phyloP scores from a whole-genome alignment of 2,888 invertebrate species.

The Orthosia incerta region DNA sequence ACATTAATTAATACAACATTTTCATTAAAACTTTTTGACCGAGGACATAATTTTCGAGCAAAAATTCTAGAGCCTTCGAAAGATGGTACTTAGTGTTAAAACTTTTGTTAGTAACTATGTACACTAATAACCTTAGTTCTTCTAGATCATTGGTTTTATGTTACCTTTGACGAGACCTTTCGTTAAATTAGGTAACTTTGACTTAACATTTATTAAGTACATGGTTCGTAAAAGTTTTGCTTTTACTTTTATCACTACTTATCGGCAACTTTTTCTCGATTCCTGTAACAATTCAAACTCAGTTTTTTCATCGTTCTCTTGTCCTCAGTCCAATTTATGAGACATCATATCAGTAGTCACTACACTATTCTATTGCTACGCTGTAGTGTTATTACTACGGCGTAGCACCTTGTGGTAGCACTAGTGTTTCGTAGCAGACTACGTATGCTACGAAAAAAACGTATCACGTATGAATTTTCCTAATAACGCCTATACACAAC shows the following conservation, averaged over 20 bases:
- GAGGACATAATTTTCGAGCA: constrained; percentile 7
- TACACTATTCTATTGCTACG: too few relatives aligned
- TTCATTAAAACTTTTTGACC: constrained; percentile 38
- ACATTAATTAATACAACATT: constrained; percentile 26
- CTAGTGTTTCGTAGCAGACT: too few relatives aligned
- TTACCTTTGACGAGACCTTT: constrained; percentile 6
- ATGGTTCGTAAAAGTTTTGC: not conserved
- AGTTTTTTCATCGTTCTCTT: too few relatives aligned
- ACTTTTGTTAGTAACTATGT: constrained; percentile 37
- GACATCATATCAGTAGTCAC: too few relatives aligned
- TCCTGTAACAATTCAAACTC: not conserved
- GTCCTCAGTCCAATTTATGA: too few relatives aligned
- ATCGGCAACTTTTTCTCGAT: not conserved
- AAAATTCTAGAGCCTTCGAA: not conserved
- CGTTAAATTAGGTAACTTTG: not conserved
- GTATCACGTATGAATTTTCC: too few relatives aligned
- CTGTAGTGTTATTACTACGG: not conserved
- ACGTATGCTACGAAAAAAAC: too few relatives aligned
- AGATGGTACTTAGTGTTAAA: constrained; percentile 9
- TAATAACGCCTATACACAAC: too few relatives aligned
- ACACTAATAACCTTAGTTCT: constrained; percentile 5
- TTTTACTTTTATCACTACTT: not conserved
- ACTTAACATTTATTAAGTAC: not conserved
- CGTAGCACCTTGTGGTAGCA: not conserved
- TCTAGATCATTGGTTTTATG: constrained; percentile 25